These are phyloP conservation scores for Merluccius polli DNA, from an alignment of 2,797 vertebrate species.

Conservation along the genomic window DNA sequence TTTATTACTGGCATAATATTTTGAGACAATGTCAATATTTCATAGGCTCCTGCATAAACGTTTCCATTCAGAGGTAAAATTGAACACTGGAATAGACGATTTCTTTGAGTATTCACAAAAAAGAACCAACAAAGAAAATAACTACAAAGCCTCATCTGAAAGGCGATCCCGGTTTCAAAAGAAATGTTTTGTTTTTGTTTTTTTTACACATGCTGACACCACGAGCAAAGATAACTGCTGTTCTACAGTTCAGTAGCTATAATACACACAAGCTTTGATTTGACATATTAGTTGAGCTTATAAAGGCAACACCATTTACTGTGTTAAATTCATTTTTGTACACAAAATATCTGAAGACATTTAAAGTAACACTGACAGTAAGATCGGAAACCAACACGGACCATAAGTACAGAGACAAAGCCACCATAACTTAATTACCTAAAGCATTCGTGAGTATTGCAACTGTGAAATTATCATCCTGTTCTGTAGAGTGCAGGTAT, in stretches of 20 bases:
- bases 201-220: slow-evolving; percentile 63
- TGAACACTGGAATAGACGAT: slow-evolving; percentile 62
- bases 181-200: slow-evolving; percentile 13
- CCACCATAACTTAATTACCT: slow-evolving; percentile 52
- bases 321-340: slow-evolving; percentile 50
- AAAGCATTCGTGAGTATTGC: slow-evolving; percentile 39
- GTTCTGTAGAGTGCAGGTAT: slow-evolving; percentile 64
- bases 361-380: slow-evolving; percentile 51
- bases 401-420: slow-evolving; percentile 55
- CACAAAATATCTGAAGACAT: slow-evolving; percentile 47
- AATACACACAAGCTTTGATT: slow-evolving; percentile 53
- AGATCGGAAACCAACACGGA: slow-evolving; percentile 52
- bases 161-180: slow-evolving; percentile 41
- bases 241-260: slow-evolving; percentile 66
- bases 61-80: slow-evolving; percentile 64
- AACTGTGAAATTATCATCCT: slow-evolving; percentile 47
- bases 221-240: slow-evolving; percentile 61
- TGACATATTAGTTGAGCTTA: slow-evolving; percentile 64
- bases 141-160: slow-evolving; percentile 56
- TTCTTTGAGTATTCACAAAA: slow-evolving; percentile 49
- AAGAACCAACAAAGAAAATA: slow-evolving; percentile 41
- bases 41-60: slow-evolving; percentile 71
- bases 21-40: slow-evolving; percentile 63
- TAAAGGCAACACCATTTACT: slow-evolving; percentile 44
- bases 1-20: slow-evolving; percentile 78